Conservation (phyloP, 2,888 invertebrate genomes). For the Gasteruption jaculator region DNA sequence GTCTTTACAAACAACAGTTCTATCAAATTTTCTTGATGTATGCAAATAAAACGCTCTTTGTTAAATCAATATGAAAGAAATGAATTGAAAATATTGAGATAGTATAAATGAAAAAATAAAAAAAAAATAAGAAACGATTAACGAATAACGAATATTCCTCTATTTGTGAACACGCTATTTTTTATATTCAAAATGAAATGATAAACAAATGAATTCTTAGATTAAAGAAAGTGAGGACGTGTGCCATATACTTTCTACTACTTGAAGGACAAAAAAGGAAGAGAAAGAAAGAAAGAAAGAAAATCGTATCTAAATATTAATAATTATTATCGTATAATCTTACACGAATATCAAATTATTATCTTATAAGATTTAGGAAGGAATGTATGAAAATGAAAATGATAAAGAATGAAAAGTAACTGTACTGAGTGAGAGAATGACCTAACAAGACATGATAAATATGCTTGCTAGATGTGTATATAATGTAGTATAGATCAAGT, state of each 20-base stretch:
- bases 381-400: constrained; percentile 23
- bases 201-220: too few relatives aligned
- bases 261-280: constrained; percentile 18
- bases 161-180: constrained; percentile 43
- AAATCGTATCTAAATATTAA: too few relatives aligned
- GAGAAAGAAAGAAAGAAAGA: constrained; percentile 24
- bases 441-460: constrained; percentile 22
- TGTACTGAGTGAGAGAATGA: constrained; percentile 24
- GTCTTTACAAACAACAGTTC: too few relatives aligned
- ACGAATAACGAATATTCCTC: constrained; percentile 21
- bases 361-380: constrained; percentile 21
- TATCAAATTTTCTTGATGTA: too few relatives aligned
- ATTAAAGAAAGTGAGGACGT: constrained; percentile 29
- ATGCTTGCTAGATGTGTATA: constrained; percentile 45
- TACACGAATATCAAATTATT: constrained; percentile 23
- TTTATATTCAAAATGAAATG: constrained; percentile 41
- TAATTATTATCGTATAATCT: too few relatives aligned
- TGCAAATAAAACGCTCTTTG: constrained; percentile 11
- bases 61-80: too few relatives aligned
- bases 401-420: constrained; percentile 17
- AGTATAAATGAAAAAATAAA: constrained; percentile 10
- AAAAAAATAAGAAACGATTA: constrained; percentile 9
- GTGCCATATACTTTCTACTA: constrained; percentile 40
- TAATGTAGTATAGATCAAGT: constrained; percentile 48
- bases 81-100: too few relatives aligned